Evolutionary conservation across 2,888 invertebrate genomes (phyloP), one percentile per base, ranked within the genome.

Genomic region (Acronicta psi): DNA sequence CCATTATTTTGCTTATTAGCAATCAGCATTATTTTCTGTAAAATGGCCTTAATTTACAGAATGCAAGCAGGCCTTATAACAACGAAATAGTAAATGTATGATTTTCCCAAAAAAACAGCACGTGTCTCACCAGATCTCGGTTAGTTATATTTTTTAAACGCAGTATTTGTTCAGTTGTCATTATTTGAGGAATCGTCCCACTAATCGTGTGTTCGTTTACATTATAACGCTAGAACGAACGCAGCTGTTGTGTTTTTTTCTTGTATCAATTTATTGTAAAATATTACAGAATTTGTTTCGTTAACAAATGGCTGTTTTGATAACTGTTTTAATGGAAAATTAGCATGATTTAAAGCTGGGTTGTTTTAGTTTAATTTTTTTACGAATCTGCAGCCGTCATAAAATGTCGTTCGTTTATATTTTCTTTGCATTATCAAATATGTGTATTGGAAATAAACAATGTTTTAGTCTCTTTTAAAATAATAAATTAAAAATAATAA

Each of bases 121-220:
- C 79, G 77, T 64, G 80, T 53, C 72, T 34, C 47, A 47, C 38
- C 58, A 73, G 72, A 76, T 58, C 49, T 66, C 68, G 64, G 62
- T 77, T 70, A 70, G 69, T 60, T 63, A 31, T 36, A 49, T 75
- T 81, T 81, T 85, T 83, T 78, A 73, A 73, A 55, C 64, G 59
- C 55, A 59, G 67, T 88, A 88, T 89, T 89, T 88, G 82, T 83
- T 85, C 88, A 88, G 86, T 82, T 88, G 87, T 85, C 85, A 83
- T 80, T 88, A 82, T 87, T 86, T 87, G 84, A 83, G 77, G 82
- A 83, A 85, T 83, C 82, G 79, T 37, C 56, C 58, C 63, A 61
- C 73, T 82, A 84, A 86, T 84, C 80, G 79, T 60, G 75, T 55
- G 76, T 79, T 80, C 76, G 77, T 79, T 79, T 69, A 75, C 72